Conservation (phyloP, 2,113 vertebrate species). For the Naja naja region DNA sequence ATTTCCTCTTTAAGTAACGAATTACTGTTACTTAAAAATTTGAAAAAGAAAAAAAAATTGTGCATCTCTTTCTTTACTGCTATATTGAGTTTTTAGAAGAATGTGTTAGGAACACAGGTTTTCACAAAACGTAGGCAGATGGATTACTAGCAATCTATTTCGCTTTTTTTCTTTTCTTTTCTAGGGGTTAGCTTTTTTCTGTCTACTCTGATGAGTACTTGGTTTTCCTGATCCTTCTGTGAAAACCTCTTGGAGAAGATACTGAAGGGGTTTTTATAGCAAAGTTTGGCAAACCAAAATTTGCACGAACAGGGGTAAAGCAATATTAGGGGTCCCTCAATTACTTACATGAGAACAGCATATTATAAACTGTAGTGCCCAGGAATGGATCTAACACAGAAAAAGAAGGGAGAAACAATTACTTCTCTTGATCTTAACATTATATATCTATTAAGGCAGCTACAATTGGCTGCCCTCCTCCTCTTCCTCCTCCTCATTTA, state of each 20-base stretch:
- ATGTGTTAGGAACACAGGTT: constrained; percentile 37
- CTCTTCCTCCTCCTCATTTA: neutral
- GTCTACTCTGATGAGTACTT: neutral
- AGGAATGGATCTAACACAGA: neutral
- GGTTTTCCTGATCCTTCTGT: neutral
- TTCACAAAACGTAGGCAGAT: constrained; percentile 23
- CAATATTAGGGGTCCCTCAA: neutral
- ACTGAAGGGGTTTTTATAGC: neutral
- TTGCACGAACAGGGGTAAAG: neutral
- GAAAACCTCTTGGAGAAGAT: neutral
- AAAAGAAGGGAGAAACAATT: neutral
- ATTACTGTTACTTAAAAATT: neutral
- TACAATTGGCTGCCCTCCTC: neutral
- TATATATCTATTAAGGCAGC: neutral
- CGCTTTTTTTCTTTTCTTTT: neutral
- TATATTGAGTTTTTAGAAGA: constrained; percentile 18
- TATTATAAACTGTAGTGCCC: neutral
- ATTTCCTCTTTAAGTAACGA: too few relatives aligned
- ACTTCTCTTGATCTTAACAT: neutral
- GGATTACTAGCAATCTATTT: constrained; percentile 22
- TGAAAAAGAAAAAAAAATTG: neutral
- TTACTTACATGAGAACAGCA: neutral
- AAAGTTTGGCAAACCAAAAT: neutral
- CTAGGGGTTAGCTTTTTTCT: neutral
- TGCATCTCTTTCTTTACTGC: neutral